These are phyloP conservation scores for Drosophila lowei DNA, from an alignment of 1,140 invertebrate genomes.

Conservation along the genomic window DNA sequence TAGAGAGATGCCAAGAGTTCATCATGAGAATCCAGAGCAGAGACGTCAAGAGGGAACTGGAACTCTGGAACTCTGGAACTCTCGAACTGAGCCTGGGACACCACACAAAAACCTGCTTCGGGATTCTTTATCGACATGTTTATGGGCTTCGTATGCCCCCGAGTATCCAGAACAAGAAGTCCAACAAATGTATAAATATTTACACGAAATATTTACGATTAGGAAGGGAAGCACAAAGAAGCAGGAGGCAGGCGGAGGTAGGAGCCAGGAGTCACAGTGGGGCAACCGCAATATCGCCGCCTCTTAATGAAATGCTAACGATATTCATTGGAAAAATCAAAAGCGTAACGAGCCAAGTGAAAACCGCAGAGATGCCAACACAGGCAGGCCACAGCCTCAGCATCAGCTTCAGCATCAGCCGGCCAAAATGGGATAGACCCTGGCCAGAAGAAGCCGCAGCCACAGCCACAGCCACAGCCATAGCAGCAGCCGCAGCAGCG, in stretches of 20 bases:
- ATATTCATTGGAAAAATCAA: conserved; percentile 76
- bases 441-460: conserved; percentile 22
- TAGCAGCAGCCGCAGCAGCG: conserved; percentile 17
- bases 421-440: neutral
- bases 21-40: conserved; percentile 44
- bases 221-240: neutral
- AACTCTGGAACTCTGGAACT: too few species aligned
- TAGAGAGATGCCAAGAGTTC: conserved; percentile 31
- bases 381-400: too few species aligned
- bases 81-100: neutral
- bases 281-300: conserved; percentile 28
- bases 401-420: too few species aligned
- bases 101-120: conserved; percentile 27
- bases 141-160: conserved; percentile 51
- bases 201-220: conserved; percentile 55
- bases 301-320: conserved; percentile 77
- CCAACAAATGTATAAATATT: conserved; percentile 70
- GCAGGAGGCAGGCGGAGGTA: neutral
- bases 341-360: conserved; percentile 58
- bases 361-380: conserved; percentile 1
- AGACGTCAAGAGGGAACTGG: neutral
- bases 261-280: neutral
- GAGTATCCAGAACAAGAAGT: conserved; percentile 30
- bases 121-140: conserved; percentile 60
- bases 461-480: conserved; percentile 5